Base-by-base conservation (phyloP, 2,888 invertebrate genomes). In the Phortica okadai region DNA sequence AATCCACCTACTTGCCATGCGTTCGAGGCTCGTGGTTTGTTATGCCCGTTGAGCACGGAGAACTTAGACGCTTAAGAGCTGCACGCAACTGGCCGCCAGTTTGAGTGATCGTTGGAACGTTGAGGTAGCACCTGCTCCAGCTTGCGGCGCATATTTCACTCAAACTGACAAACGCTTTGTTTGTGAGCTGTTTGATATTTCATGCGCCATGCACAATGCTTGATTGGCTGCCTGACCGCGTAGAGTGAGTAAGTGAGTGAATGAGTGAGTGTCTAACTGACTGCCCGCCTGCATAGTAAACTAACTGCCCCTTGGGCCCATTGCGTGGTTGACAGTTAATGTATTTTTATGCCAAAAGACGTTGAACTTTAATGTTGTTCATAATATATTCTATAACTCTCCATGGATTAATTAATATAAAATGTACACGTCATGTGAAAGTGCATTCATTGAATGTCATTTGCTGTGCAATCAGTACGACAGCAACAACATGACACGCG, bases 151-250 rank as follows among this genome's bases (percentile, higher is more conserved):
- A 75, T 75, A 88, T 86, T 85, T 88, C 88, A 86, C 88, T 87
- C 83, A 84, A 83, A 85, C 88, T 86, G 86, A 87, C 86, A 86
- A 84, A 83, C 88, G 87, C 87, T 86, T 86, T 86, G 85, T 86
- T 84, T 25, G 54, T 56, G 11, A 25, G 41, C 70, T 54, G 76
- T 64, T 66, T 67, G 66, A 67, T 76, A 77, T 69, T 54, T 76
- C 66, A 59, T 73, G 25, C 16, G 6, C 6, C 62, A n/a, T 33
- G 44, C 54, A 8, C 33, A 69, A 21, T 69, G 10, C 45, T 69
- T 69, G 69, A 69, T 69, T 69, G 50, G 44, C 16, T 45, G 70
- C 3, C 70, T 64, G 14, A 11, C 33, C 4, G 14, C 56, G 16
- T 11, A 10, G 16, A 14, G 11, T 56, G 16, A n/a, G 56, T 56